Evolutionary conservation across 2,113 vertebrate species (phyloP), one percentile per base, ranked within the genome.

Genomic region (Sarotherodon lohbergeri): DNA sequence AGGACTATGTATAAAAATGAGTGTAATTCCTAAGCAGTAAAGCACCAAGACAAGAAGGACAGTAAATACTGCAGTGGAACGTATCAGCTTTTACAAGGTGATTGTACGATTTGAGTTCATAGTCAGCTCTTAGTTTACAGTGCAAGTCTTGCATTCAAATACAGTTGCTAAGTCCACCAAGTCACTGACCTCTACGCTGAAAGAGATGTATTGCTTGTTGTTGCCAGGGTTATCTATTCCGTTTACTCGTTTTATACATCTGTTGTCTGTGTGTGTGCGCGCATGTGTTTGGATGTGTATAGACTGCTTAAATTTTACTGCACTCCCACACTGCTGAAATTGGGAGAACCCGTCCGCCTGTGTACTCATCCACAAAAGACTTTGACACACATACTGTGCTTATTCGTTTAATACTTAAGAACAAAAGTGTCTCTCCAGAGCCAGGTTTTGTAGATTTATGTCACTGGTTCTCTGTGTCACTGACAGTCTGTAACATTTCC

Each of bases 371-470:
- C 59, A 85, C 82, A 71, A 57, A 73, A 43, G n/a, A 24, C 32
- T 16, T n/a, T 29, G 34, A 68, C 56, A 56, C 43, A 24, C 55
- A 71, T 48, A 84, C 52, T 24, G n/a, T 57, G 63, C 34, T 82
- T 54, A 59, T 63, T 13, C 4, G 54, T 80, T 56, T 80, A 85
- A 36, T 19, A 54, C 34, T 73, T 80, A 41, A 36, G 29, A 78
- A 39, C 46, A 78, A 79, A 22, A 12, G 54, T 12, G 54, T 84
- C 29, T 63, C 39, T 24, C 19, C 71, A 54, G 59, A n/a, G 50
- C 68, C 86, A 87, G 76, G 57, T 71, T 86, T 46, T 55, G 32
- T 32, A 88, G 55, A 90, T 90, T 82, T 84, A 87, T 48, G 16
- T 73, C 54, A 22, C 9, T 55, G 54, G 27, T 78, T 78, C 24